These are phyloP conservation scores for Polydrusus cervinus DNA, from an alignment of 2,888 invertebrate species.

Conservation along the genomic window DNA sequence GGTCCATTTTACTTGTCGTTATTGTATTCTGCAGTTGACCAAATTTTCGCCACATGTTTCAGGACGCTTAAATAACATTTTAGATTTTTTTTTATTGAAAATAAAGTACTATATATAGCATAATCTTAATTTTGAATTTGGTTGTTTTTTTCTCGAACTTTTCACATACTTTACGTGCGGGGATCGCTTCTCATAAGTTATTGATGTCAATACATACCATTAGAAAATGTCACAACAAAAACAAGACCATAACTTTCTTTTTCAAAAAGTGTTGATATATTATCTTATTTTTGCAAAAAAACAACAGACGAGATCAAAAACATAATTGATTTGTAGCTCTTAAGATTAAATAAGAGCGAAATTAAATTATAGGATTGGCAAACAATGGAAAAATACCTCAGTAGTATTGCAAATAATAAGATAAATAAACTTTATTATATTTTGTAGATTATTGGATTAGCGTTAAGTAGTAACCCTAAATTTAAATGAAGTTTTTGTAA, in stretches of 20 bases:
- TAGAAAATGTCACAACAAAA: too few relatives aligned
- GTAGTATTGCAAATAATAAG: not conserved
- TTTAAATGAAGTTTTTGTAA: not conserved
- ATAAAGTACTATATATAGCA: too few relatives aligned
- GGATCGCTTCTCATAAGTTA: too few relatives aligned
- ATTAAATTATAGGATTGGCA: not conserved
- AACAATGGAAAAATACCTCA: constrained; percentile 13
- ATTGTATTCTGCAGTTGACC: too few relatives aligned
- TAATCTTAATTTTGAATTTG: too few relatives aligned
- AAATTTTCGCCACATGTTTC: too few relatives aligned
- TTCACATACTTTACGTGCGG: too few relatives aligned
- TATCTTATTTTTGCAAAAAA: not conserved
- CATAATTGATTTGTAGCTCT: not conserved
- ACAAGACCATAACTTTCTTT: not conserved
- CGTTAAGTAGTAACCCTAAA: not conserved
- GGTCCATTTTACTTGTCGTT: too few relatives aligned
- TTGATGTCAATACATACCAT: too few relatives aligned
- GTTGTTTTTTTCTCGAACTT: too few relatives aligned
- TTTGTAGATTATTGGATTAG: constrained; percentile 5
- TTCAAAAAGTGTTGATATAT: not conserved
- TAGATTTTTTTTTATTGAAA: too few relatives aligned
- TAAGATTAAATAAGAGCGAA: constrained; percentile 1
- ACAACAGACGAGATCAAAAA: not conserved
- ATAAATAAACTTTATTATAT: not conserved
- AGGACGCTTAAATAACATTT: too few relatives aligned